Percentiles rank a stretch among this genome's conserved stretches.
Conservation (phyloP, 2,113 vertebrate genomes). For the Nyctereutes procyonoides region DNA sequence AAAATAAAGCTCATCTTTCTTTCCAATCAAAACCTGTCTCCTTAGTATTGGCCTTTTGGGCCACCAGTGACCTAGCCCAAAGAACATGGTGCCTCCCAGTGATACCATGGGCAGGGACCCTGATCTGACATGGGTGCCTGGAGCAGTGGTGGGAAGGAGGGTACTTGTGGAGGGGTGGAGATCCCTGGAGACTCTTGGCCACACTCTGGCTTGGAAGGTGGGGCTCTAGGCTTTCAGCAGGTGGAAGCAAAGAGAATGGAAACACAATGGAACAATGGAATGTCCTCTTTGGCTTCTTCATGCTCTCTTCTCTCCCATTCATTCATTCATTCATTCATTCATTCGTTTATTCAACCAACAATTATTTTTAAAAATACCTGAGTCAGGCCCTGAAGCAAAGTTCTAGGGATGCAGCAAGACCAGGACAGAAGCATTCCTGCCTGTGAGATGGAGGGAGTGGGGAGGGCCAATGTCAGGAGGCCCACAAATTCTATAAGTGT, state of each 20-base stretch:
- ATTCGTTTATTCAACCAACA: background rate
- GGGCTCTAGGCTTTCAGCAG: background rate
- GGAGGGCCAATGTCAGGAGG: background rate
- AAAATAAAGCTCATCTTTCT: background rate
- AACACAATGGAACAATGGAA: rapidly evolving
- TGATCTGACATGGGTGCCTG: background rate
- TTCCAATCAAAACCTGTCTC: background rate
- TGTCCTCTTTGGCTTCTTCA: background rate
- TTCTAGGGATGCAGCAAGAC: background rate
- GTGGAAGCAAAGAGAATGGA: background rate
- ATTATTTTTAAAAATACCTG: background rate
- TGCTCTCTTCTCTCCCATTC: background rate
- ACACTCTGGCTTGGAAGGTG: rapidly evolving
- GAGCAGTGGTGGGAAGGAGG: background rate
- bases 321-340: background rate
- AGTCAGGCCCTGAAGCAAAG: background rate
- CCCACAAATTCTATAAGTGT: background rate
- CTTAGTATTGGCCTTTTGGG: background rate
- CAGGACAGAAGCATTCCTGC: background rate
- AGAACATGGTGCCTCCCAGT: background rate
- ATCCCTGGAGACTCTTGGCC: background rate
- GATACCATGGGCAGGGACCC: background rate
- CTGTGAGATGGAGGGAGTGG: background rate
- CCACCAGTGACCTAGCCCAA: background rate
- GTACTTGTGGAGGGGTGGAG: no score